Conservation (phyloP, 2,888 invertebrate genomes). For the Caenorhabditis doughertyi region DNA sequence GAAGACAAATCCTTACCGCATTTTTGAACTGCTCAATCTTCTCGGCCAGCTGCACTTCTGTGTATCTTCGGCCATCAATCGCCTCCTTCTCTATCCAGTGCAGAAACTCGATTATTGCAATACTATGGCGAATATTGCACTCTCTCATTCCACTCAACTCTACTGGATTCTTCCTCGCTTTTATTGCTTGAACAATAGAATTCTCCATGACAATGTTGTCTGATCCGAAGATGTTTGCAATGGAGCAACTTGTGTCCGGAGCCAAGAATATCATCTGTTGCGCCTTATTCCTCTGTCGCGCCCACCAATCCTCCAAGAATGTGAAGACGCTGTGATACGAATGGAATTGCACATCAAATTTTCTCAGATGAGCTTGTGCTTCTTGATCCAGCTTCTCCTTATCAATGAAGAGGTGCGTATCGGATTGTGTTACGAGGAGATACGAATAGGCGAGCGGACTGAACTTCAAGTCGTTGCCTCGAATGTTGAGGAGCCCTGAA, state of each 20-base stretch:
- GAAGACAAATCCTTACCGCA: no score
- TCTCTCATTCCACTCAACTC: constrained; percentile 13
- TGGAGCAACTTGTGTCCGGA: not conserved
- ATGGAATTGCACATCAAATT: not conserved
- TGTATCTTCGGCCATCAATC: not conserved
- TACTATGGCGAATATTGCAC: constrained; percentile 9
- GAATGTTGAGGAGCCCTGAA: constrained; percentile 88
- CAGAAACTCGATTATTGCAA: constrained; percentile 8
- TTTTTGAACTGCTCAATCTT: not conserved
- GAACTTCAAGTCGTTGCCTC: constrained; percentile 92
- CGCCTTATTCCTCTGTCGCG: not conserved
- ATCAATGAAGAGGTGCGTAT: constrained; percentile 9
- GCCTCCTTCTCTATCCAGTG: not conserved
- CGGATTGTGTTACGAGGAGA: constrained; percentile 23
- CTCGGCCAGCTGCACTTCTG: not conserved
- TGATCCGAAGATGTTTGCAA: not conserved
- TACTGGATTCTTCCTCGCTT: constrained; percentile 2
- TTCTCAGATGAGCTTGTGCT: not conserved
- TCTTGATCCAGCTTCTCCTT: not conserved
- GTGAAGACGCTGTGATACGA: not conserved
- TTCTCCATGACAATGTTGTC: not conserved
- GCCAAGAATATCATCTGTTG: not conserved
- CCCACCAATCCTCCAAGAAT: not conserved
- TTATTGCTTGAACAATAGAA: constrained; percentile 1
- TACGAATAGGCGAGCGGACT: constrained; percentile 88